Conservation (phyloP, 2,797 vertebrate species). For the Oreochromis grahami region DNA sequence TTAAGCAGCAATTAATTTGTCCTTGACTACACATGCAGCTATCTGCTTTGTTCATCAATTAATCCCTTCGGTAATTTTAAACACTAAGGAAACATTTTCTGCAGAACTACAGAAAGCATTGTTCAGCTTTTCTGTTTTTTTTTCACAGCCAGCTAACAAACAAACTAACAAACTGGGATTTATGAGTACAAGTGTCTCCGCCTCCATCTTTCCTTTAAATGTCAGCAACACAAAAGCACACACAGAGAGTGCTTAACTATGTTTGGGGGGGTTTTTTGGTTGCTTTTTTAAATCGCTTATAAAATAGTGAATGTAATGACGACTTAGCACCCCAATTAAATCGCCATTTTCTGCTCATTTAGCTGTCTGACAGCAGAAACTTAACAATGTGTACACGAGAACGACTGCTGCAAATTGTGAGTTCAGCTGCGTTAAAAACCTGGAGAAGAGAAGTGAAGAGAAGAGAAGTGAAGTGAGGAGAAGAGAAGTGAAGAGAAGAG, state of each 20-base stretch:
- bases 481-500: not conserved
- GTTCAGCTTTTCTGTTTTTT: not conserved
- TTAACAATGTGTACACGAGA: not conserved
- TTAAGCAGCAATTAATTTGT: not conserved
- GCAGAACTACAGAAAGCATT: not conserved
- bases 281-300: conserved; percentile 1
- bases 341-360: conserved; percentile 21
- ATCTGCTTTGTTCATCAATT: not conserved
- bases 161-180: not conserved
- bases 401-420: not conserved
- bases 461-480: too few species aligned
- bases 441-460: not conserved
- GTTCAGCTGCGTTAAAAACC: not conserved
- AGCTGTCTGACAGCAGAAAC: conserved; percentile 15
- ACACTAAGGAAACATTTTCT: not conserved
- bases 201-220: not conserved
- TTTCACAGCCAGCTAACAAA: not conserved
- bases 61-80: not conserved
- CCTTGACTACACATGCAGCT: not conserved
- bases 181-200: not conserved
- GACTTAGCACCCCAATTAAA: conserved; percentile 11
- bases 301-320: conserved; percentile 12
- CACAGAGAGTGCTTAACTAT: not conserved
- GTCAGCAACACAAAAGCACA: not conserved
- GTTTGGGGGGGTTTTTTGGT: conserved; percentile 3